A percentile compares a stretch with the other conserved stretches of the same genome.
Conservation (phyloP, 2,888 invertebrate species). For the Petrolisthes manimaculis region DNA sequence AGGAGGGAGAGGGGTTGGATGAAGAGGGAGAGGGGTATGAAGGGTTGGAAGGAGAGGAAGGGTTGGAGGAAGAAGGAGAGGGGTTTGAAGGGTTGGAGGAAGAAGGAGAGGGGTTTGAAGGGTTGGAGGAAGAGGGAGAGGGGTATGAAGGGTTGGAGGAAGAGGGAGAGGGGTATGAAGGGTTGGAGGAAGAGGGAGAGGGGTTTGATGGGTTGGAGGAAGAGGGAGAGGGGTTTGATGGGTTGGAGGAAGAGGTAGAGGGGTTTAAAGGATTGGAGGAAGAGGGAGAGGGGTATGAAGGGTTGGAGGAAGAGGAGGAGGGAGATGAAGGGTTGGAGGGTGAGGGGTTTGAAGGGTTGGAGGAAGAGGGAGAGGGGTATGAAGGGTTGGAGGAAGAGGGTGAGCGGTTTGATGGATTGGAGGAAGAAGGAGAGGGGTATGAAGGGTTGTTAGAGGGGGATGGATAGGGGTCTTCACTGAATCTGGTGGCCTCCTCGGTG, state of each 20-base stretch:
- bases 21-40: not conserved
- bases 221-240: not conserved
- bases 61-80: not conserved
- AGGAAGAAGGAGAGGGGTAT: not conserved
- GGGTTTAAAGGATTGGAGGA: no score
- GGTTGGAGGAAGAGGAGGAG: not conserved
- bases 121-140: not conserved
- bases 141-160: not conserved
- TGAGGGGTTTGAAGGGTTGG: not conserved
- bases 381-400: no score
- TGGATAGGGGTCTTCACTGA: constrained; percentile 31
- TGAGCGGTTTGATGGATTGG: no score
- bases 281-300: no score
- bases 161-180: not conserved
- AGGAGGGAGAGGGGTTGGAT: no score
- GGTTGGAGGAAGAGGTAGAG: constrained; percentile 8
- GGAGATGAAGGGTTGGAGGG: not conserved
- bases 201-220: not conserved
- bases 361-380: not conserved
- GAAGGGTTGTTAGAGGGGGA: constrained; percentile 41
- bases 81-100: not conserved
- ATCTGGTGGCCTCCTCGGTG: constrained; percentile 23
- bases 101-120: not conserved
- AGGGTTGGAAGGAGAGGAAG: not conserved
- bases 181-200: not conserved